Base-by-base conservation (phyloP, 2,113 vertebrate species). In the Salminus brasiliensis region DNA sequence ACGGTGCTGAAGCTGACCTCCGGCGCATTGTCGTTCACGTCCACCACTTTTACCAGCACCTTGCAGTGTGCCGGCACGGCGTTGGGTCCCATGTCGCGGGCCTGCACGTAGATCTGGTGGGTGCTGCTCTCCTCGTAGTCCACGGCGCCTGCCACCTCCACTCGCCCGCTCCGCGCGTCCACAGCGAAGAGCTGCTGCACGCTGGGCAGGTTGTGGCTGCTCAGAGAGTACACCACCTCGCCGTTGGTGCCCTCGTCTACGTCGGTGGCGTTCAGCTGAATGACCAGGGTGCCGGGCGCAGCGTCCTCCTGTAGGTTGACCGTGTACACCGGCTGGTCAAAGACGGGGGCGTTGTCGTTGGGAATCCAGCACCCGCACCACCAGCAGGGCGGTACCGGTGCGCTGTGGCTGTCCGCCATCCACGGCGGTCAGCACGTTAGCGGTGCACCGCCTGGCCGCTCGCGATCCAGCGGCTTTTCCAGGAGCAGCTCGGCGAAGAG, bases 1-100 rank as follows among this genome's bases (percentile, higher is more conserved):
- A 98, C 97, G 0, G 98, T 98, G 89, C 96, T 98, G 93, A 99
- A 98, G 79, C 94, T 95, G 88, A 99, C 98, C 91, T 98, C 97
- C 0, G 98, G 98, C 0, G 96, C 94, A 90, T 99, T 99, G 92
- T 99, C 98, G 83, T 99, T 99, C 27, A 95, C 94, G 85, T 99
- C 98, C 87, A 95, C 87, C 63, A 99, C 95, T 76, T 96, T 94
- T 59, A 99, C 96, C 32, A 98, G 88, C 88, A 99, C 97, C 87
- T 99, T 99, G 90, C 98, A 99, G 89, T 99, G 97, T 13, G 97
- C 97, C 0, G 98, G 96, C 69, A 99, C 98, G 0, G 97, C 97
- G 74, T 99, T 98, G 1, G 97, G 95, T 49, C 98, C 98, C 88
- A 98, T 90, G 86, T 99, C 97, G 84, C 97, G 97, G 70, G 97